Conservation (phyloP, 2,888 invertebrate species). For the Euzophera pinguis region DNA sequence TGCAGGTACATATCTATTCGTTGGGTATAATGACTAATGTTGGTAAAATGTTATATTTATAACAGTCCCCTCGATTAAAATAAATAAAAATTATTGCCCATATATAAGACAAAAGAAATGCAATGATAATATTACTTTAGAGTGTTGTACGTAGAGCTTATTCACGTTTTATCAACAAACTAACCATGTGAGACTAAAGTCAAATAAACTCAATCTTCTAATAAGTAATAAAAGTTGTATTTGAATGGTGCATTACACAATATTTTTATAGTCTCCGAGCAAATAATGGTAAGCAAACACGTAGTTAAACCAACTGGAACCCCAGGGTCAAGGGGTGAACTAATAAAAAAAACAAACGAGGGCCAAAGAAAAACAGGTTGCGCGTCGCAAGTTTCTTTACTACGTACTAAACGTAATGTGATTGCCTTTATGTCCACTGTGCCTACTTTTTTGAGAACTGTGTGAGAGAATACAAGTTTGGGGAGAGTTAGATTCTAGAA, state of each 20-base stretch:
- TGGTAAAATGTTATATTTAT: too few relatives aligned
- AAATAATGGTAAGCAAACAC: background rate
- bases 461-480: background rate
- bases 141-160: too few relatives aligned
- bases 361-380: background rate
- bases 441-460: background rate
- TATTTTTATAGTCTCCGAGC: background rate
- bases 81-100: too few relatives aligned
- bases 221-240: background rate
- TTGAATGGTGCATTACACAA: background rate
- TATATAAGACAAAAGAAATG: too few relatives aligned
- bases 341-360: slow-evolving; percentile 18
- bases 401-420: slow-evolving; percentile 10
- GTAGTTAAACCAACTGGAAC: background rate
- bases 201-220: too few relatives aligned
- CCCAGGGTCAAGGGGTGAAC: slow-evolving; percentile 19
- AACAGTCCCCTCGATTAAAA: too few relatives aligned
- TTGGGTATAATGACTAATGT: too few relatives aligned
- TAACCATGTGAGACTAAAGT: too few relatives aligned
- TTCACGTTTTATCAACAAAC: too few relatives aligned
- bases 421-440: slow-evolving; percentile 5
- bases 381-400: background rate
- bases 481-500: background rate
- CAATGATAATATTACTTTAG: too few relatives aligned
- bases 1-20: too few relatives aligned